Evolutionary conservation across 1,140 invertebrate species (phyloP), one percentile per base, ranked within the genome.

Genomic region (Drosophila sp.): DNA sequence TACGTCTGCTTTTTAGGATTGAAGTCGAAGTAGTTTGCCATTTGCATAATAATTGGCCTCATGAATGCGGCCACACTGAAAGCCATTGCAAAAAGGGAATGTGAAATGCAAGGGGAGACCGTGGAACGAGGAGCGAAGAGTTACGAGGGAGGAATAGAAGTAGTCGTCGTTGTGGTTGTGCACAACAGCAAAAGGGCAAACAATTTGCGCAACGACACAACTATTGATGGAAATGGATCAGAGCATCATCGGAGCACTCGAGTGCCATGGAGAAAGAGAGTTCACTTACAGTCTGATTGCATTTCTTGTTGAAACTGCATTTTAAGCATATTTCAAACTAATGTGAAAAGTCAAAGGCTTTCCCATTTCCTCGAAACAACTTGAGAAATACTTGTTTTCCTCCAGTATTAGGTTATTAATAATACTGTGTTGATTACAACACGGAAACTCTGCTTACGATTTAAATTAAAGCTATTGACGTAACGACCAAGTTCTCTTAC

Each of bases 21-120:
- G 51, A 66, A 70, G 59, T 69, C 41, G 48, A 76, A 62, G 76
- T 67, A 74, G 64, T 78, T 72, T 65, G 83, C 72, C 80, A 87
- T 87, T 87, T 87, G 83, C 82, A 87, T 87, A 87, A 89, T 80
- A 87, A 87, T 89, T 86, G 82, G 82, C 78, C 54, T 46, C 71
- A 64, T 65, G 75, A 64, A 72, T 72, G 56, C 4, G 71, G 14
- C 16, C 54, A 54, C 13, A 57, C 38, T 54, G 36, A 27, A 41
- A 27, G 45, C 9, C 29, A 41, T 13, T 8, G 7, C 16, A 61
- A 46, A n/a, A 48, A 21, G 40, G 16, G 48, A 9, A 16, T 7
- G 45, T 3, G 32, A 18, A 11, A 36, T 53, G 50, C 21, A 36
- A n/a, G 34, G 29, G 8, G n/a, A n/a, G n/a, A n/a, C n/a, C n/a